phyloP scores from a whole-genome alignment of 2,113 vertebrate species.

The Prionailurus bengalensis region DNA sequence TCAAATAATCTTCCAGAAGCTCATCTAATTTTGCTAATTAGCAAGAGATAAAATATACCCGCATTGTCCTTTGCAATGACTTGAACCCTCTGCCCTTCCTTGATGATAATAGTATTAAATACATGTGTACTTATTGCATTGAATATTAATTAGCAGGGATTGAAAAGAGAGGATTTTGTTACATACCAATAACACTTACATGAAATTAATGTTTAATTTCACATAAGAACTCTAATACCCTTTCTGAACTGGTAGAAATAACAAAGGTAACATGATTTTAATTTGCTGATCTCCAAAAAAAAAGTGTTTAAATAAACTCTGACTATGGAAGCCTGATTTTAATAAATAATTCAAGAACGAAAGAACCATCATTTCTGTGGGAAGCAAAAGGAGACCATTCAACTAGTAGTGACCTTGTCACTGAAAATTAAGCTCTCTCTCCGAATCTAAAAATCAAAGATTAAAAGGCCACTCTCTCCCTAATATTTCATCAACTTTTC shows the following conservation, averaged over 20 bases:
- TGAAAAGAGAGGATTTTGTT: slow-evolving; percentile 67
- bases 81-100: slow-evolving; percentile 73
- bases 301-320: slow-evolving; percentile 57
- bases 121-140: slow-evolving; percentile 49
- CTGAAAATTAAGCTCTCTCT: slow-evolving; percentile 80
- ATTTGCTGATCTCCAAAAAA: slow-evolving; percentile 60
- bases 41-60: slow-evolving; percentile 82
- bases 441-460: slow-evolving; percentile 81
- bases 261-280: slow-evolving; percentile 68
- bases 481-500: slow-evolving; percentile 84
- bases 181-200: neutral
- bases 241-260: slow-evolving; percentile 69
- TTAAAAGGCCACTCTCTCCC: slow-evolving; percentile 82
- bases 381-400: slow-evolving; percentile 71
- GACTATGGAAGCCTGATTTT: slow-evolving; percentile 72
- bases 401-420: slow-evolving; percentile 81
- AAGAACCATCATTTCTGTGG: slow-evolving; percentile 66
- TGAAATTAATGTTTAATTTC: slow-evolving; percentile 65
- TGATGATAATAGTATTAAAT: slow-evolving; percentile 80
- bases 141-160: slow-evolving; percentile 74
- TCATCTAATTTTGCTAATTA: slow-evolving; percentile 86
- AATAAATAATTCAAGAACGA: slow-evolving; percentile 77
- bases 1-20: slow-evolving; percentile 79
- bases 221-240: slow-evolving; percentile 37
- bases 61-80: slow-evolving; percentile 80